Conservation (phyloP, 2,888 invertebrate genomes). For the Drosophila falleni region DNA sequence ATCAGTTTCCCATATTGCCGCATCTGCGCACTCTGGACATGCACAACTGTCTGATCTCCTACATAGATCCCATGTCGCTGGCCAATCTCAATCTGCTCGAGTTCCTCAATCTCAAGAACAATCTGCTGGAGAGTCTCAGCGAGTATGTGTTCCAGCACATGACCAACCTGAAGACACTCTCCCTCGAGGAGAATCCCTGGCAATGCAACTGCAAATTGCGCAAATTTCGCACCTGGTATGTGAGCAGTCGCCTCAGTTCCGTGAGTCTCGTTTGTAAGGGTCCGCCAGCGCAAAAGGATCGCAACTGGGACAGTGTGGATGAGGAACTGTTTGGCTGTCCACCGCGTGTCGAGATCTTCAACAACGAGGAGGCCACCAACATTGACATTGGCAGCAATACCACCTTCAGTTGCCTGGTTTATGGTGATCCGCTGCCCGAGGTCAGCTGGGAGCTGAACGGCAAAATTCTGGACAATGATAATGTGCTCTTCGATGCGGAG, state of each 20-base stretch:
- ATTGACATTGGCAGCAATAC: slow-evolving; percentile 94
- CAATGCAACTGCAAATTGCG: slow-evolving; percentile 94
- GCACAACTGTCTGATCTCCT: slow-evolving; percentile 91
- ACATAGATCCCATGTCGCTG: slow-evolving; percentile 92
- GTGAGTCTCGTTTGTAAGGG: slow-evolving; percentile 91
- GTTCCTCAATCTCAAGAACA: slow-evolving; percentile 92
- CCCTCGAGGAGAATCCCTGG: slow-evolving; percentile 95
- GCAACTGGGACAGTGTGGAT: slow-evolving; percentile 91
- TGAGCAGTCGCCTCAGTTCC: slow-evolving; percentile 91
- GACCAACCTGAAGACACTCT: slow-evolving; percentile 91
- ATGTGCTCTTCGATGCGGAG: slow-evolving; percentile 86
- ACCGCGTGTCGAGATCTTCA: slow-evolving; percentile 90
- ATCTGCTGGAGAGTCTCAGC: slow-evolving; percentile 90
- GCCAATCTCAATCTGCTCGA: slow-evolving; percentile 90
- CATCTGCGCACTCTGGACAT: slow-evolving; percentile 93
- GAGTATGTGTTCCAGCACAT: slow-evolving; percentile 90
- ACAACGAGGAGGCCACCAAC: slow-evolving; percentile 86
- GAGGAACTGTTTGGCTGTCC: slow-evolving; percentile 93
- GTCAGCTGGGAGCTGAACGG: slow-evolving; percentile 94
- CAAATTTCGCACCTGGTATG: slow-evolving; percentile 93
- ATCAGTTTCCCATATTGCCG: slow-evolving; percentile 93
- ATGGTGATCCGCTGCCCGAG: slow-evolving; percentile 93
- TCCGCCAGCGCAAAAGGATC: slow-evolving; percentile 89
- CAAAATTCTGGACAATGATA: slow-evolving; percentile 87
- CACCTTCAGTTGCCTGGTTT: slow-evolving; percentile 92